Evolutionary conservation across 2,113 vertebrate species (phyloP).

Genomic region (Tauraco erythrolophus): DNA sequence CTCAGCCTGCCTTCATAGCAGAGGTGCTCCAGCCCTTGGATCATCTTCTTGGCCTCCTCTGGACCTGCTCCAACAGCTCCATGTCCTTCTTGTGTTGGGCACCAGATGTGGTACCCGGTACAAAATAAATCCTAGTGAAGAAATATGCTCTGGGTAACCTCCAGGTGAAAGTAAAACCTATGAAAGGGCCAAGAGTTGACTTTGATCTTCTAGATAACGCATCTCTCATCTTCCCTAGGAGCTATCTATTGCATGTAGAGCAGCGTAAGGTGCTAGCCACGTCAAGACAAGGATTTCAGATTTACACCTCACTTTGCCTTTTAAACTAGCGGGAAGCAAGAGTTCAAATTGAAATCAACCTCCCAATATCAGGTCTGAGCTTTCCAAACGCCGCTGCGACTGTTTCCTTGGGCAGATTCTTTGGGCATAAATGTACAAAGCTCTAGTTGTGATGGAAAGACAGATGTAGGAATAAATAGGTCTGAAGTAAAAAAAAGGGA

Average conservation of each 20-base stretch:
- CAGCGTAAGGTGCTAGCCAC: no score
- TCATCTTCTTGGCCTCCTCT: no score
- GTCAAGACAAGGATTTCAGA: background rate
- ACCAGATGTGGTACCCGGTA: no score
- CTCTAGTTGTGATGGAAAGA: background rate
- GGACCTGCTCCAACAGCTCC: no score
- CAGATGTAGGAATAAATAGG: background rate
- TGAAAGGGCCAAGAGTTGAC: background rate
- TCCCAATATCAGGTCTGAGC: background rate
- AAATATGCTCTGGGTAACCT: background rate
- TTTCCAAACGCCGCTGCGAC: background rate
- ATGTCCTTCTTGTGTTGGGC: no score
- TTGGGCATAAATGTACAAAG: rapidly evolving
- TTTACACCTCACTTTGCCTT: background rate
- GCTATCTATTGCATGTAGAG: background rate
- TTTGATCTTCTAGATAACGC: background rate
- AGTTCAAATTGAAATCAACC: background rate
- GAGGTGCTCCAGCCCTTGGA: no score
- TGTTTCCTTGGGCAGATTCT: background rate
- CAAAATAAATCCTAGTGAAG: no score
- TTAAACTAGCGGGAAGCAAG: background rate
- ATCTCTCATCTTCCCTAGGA: background rate
- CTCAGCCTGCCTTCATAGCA: no score
- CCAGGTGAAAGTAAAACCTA: background rate
- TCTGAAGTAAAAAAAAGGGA: background rate